Percentiles rank a stretch among this genome's conserved stretches.
These are phyloP conservation scores for Petrosia ficiformis DNA, from an alignment of 37 sponge, comb jelly and placozoan species.

Conservation along the genomic window DNA sequence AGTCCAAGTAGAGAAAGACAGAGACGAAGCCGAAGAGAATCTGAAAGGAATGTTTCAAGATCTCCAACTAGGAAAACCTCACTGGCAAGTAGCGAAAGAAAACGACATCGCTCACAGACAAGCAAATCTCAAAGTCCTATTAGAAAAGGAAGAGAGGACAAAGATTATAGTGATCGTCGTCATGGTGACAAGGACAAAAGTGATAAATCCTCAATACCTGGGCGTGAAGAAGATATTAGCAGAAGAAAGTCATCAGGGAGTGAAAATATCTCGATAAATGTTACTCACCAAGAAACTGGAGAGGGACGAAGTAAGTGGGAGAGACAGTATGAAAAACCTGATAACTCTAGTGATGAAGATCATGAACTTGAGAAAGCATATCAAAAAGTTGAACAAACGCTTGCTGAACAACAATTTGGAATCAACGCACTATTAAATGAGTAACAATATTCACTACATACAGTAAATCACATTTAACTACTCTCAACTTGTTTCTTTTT, in stretches of 20 bases:
- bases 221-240: background rate
- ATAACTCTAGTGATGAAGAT: too few relatives aligned
- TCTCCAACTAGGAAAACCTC: background rate
- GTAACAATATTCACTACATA: too few relatives aligned
- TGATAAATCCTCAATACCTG: background rate
- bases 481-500: too few relatives aligned
- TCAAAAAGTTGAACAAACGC: background rate
- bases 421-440: background rate
- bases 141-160: background rate
- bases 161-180: background rate
- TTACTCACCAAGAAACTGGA: background rate
- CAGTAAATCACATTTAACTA: too few relatives aligned
- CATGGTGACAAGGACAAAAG: too few relatives aligned
- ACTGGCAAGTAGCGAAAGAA: background rate
- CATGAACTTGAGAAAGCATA: background rate
- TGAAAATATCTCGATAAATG: too few relatives aligned
- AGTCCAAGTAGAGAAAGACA: too few relatives aligned
- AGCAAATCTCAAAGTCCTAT: background rate
- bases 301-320: too few relatives aligned
- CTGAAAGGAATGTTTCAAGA: background rate
- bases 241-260: too few relatives aligned
- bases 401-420: constrained; percentile 5
- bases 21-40: background rate
- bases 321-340: too few relatives aligned
- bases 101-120: background rate